Evolutionary conservation across 2,888 invertebrate genomes (phyloP), one percentile per base, ranked within the genome.

Genomic region (Punctoribates punctum): DNA sequence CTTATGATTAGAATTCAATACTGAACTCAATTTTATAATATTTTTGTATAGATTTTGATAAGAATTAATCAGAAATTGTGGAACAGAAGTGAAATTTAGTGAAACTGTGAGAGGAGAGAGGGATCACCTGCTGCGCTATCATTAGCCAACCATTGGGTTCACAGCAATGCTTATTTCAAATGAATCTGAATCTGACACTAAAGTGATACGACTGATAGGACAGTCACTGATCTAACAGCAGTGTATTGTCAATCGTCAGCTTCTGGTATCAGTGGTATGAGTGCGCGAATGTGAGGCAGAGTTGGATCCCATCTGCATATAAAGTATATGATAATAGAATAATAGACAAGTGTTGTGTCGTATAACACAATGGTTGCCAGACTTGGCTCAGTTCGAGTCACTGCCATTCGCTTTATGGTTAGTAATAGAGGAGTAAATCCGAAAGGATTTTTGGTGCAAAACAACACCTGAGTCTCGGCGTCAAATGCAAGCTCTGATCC

Each of bases 271-370:
- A 27, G 5, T 62, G 23, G 13, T 60, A n/a, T 60, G 60, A 20
- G 20, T 25, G 25, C 9, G 25, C 48, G 15, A 3, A 48, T 13
- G 13, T 13, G 54, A 20, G 17, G 11, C 2, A 27, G 25, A 34
- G 65, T 65, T 27, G 29, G 65, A 62, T 34, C 65, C 3, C 70
- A 70, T 70, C 46, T 70, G 70, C 23, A 70, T 70, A 20, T 70
- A 70, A 70, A 70, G 70, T 70, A 70, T 70, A 70, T 34, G 70
- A 38, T 70, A 70, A 70, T 70, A 70, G 42, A 70, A 70, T 70
- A 70, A 70, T 70, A 70, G 70, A 70, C 70, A 70, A 60, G 23
- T 25, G 60, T 60, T 34, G 34, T 34, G 34, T 8, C 34, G 8
- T 34, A 34, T 4, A 34, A 8, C 34, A 34, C 5, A 34, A 8